phyloP scores from a whole-genome alignment of 2,888 invertebrate species.

The Patella caerulea region DNA sequence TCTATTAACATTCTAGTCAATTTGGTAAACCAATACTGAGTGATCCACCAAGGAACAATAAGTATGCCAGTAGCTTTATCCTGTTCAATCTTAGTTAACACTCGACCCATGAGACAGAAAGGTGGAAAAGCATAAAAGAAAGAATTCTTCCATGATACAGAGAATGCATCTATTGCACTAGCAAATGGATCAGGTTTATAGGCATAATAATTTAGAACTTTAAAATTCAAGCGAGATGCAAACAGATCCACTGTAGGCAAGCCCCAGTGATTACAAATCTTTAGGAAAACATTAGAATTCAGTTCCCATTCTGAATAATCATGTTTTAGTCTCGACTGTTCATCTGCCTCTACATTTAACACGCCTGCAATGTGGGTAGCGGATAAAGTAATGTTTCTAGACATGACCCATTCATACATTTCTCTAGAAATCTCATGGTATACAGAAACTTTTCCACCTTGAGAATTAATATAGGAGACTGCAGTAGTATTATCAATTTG shows the following conservation, averaged over 20 bases:
- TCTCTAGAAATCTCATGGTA: slow-evolving; percentile 16
- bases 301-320: slow-evolving; percentile 13
- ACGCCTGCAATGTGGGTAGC: slow-evolving; percentile 17
- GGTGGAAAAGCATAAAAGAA: slow-evolving; percentile 16
- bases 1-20: too few species aligned
- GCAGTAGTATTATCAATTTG: slow-evolving; percentile 19
- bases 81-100: too few species aligned
- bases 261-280: background rate
- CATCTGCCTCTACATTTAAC: slow-evolving; percentile 13
- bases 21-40: too few species aligned
- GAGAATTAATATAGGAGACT: slow-evolving; percentile 21
- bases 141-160: slow-evolving; percentile 15
- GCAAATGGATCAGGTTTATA: slow-evolving; percentile 23
- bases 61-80: too few species aligned
- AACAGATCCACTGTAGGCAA: background rate
- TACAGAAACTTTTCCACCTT: slow-evolving; percentile 22
- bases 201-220: background rate
- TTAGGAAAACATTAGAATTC: slow-evolving; percentile 13
- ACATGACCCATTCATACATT: slow-evolving; percentile 23
- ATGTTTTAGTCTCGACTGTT: slow-evolving; percentile 8
- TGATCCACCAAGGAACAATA: too few species aligned
- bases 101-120: too few species aligned
- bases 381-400: slow-evolving; percentile 9
- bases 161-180: slow-evolving; percentile 23
- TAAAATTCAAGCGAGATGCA: background rate